Conservation (phyloP, 2,113 vertebrate genomes). For the Trogon surrucura region DNA sequence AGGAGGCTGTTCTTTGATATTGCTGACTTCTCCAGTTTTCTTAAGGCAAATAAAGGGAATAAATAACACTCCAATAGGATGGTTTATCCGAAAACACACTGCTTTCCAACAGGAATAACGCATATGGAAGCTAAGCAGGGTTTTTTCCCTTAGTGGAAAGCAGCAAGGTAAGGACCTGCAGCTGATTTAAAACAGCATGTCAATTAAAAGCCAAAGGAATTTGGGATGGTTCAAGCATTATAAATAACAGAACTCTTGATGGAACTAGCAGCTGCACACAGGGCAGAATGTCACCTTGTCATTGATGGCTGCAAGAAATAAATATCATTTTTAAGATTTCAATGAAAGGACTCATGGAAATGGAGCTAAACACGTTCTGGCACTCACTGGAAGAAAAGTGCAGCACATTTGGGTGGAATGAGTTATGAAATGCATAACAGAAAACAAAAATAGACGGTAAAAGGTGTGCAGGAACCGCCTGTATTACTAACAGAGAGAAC, state of each 20-base stretch:
- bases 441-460: neutral
- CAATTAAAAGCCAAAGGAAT: neutral
- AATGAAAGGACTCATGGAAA: neutral
- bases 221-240: neutral
- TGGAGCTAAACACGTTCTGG: neutral
- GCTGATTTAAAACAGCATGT: neutral
- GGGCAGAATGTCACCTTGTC: neutral
- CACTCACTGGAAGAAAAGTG: neutral
- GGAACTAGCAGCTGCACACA: neutral
- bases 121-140: neutral
- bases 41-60: neutral
- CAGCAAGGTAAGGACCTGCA: neutral
- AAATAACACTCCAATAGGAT: neutral
- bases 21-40: neutral
- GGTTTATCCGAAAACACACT: neutral
- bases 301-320: neutral
- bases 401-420: neutral
- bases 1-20: rapidly evolving
- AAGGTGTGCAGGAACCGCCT: neutral
- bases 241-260: neutral
- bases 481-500: neutral
- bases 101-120: neutral
- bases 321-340: neutral
- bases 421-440: neutral
- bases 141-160: neutral